phyloP scores from a whole-genome alignment of 2,888 invertebrate genomes.

The Catocala sponsa region DNA sequence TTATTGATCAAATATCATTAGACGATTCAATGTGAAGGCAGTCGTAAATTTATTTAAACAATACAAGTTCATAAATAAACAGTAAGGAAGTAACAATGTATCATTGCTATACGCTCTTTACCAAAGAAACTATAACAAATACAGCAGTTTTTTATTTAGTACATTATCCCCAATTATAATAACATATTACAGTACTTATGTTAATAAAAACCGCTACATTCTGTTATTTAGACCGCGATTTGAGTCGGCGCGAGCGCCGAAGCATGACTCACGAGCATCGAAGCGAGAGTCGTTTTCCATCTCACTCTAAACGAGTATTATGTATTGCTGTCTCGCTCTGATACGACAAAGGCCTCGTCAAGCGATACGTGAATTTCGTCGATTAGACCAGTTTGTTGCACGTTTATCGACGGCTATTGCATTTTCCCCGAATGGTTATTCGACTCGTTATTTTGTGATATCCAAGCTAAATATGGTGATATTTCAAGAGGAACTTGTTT shows the following conservation, averaged over 20 bases:
- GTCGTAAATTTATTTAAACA: not conserved
- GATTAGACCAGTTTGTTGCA: constrained; percentile 39
- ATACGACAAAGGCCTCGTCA: constrained; percentile 46
- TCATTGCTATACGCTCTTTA: not conserved
- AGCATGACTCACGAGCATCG: constrained; percentile 79
- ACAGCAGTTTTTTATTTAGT: not conserved
- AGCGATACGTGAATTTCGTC: constrained; percentile 55
- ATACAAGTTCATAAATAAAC: not conserved
- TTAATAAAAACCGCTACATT: constrained; percentile 30
- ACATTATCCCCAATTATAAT: constrained; percentile 3
- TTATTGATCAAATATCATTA: too few relatives aligned
- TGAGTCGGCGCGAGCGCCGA: constrained; percentile 65
- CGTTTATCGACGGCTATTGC: constrained; percentile 41
- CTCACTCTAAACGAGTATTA: constrained; percentile 71
- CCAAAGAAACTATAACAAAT: not conserved
- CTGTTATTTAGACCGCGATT: constrained; percentile 39
- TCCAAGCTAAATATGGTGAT: constrained; percentile 23
- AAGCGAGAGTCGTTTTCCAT: constrained; percentile 59
- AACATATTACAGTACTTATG: constrained; percentile 1
- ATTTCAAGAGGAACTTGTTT: constrained; percentile 20
- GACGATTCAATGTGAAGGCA: not conserved
- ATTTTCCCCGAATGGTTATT: constrained; percentile 28
- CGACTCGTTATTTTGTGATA: constrained; percentile 26
- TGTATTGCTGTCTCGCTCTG: constrained; percentile 50
- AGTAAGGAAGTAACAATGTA: not conserved